Percentiles rank a stretch among this genome's conserved stretches.
These are phyloP conservation scores for Barnardius zonarius DNA, from an alignment of 2,113 vertebrate genomes.

Conservation along the genomic window DNA sequence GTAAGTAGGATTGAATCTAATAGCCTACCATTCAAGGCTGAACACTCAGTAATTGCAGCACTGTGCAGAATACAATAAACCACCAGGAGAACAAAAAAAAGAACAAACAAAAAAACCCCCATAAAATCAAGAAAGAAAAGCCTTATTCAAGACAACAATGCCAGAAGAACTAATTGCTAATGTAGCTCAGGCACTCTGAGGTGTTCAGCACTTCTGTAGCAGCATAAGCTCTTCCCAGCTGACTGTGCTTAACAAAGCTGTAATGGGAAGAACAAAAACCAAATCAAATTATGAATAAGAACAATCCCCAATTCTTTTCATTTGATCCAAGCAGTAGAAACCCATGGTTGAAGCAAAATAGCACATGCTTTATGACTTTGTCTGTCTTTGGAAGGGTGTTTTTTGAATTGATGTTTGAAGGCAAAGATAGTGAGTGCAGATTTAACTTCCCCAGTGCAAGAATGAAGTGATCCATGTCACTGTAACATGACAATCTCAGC, in stretches of 20 bases:
- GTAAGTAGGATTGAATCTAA: not conserved
- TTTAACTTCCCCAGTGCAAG: not conserved
- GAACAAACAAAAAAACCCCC: no score
- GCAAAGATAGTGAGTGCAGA: not conserved
- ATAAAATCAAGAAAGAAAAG: not conserved
- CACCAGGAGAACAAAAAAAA: rapidly evolving
- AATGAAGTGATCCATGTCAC: rapidly evolving
- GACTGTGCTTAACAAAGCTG: not conserved
- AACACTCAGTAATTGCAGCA: not conserved
- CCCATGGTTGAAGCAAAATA: not conserved
- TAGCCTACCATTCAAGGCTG: not conserved
- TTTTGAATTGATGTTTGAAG: not conserved
- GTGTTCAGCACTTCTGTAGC: not conserved
- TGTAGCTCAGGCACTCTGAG: not conserved
- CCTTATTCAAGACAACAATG: not conserved
- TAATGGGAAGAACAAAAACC: not conserved
- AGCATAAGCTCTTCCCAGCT: not conserved
- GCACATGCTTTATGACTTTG: not conserved
- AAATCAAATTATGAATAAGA: not conserved
- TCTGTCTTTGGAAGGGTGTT: not conserved
- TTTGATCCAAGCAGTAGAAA: not conserved
- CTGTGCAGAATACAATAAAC: not conserved
- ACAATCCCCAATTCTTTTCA: not conserved
- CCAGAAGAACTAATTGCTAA: not conserved
- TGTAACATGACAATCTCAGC: not conserved